These are phyloP conservation scores for Heliangelus exortis DNA, from an alignment of 2,797 vertebrate species.

Conservation along the genomic window DNA sequence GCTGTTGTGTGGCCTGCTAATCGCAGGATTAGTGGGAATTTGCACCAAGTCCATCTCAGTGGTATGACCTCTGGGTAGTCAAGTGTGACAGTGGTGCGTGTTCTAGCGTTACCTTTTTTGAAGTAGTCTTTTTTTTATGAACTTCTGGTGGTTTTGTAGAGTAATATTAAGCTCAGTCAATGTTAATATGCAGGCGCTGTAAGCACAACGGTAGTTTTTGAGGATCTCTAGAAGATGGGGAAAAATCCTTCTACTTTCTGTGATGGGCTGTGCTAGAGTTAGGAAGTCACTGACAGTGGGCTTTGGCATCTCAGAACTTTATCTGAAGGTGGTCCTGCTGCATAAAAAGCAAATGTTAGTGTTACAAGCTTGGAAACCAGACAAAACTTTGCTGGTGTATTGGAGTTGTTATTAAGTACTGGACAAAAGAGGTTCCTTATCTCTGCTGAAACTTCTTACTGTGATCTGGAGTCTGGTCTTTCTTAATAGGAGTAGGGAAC, in stretches of 20 bases:
- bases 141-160: neutral
- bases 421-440: neutral
- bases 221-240: neutral
- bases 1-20: neutral
- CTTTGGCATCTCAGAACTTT: neutral
- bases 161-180: neutral
- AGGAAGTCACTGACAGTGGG: neutral
- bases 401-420: neutral
- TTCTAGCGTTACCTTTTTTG: neutral
- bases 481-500: neutral
- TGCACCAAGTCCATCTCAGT: neutral
- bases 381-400: neutral
- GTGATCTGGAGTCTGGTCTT: neutral
- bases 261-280: neutral
- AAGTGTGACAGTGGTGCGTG: neutral
- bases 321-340: neutral
- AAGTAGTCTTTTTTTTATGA: neutral
- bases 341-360: neutral
- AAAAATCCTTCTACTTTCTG: neutral
- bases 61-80: neutral
- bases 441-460: neutral
- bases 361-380: neutral
- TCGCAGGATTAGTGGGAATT: slow-evolving; percentile 17
- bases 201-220: neutral
- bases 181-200: neutral